phyloP scores from a whole-genome alignment of 2,113 vertebrate genomes.

The Colistium nudipinnis region DNA sequence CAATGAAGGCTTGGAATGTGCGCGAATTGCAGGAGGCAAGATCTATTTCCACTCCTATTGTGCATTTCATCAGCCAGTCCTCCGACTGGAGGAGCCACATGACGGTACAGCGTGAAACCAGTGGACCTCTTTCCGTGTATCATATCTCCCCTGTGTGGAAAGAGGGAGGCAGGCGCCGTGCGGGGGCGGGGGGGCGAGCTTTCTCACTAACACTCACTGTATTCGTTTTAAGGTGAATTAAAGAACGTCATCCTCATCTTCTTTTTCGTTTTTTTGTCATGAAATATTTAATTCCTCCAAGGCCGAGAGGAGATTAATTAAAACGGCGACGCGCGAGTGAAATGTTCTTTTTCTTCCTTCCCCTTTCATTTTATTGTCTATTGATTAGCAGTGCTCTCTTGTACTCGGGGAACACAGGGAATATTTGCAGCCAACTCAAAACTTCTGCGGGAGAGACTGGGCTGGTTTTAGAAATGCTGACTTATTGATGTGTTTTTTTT shows the following conservation, averaged over 20 bases:
- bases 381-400: conserved; percentile 54
- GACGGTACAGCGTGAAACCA: conserved; percentile 22
- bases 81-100: conserved; percentile 34
- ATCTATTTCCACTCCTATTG: conserved; percentile 43
- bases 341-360: conserved; percentile 55
- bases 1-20: conserved; percentile 50
- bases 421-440: conserved; percentile 49
- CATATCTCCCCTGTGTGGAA: conserved; percentile 51
- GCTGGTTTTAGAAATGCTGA: conserved; percentile 61
- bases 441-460: conserved; percentile 41
- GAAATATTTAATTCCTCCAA: conserved; percentile 79
- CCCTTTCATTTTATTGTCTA: conserved; percentile 52
- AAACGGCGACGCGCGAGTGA: conserved; percentile 63
- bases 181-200: conserved; percentile 58
- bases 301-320: conserved; percentile 70
- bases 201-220: conserved; percentile 55
- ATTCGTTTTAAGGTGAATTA: conserved; percentile 81
- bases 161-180: conserved; percentile 62
- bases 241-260: conserved; percentile 70
- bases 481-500: conserved; percentile 71
- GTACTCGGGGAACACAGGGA: conserved; percentile 40
- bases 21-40: conserved; percentile 18
- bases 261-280: conserved; percentile 70
- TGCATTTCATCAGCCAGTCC: conserved; percentile 26
- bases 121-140: conserved; percentile 54